Evolutionary conservation across 2,888 invertebrate genomes (phyloP).

Genomic region (Cryptosula pallasiana): DNA sequence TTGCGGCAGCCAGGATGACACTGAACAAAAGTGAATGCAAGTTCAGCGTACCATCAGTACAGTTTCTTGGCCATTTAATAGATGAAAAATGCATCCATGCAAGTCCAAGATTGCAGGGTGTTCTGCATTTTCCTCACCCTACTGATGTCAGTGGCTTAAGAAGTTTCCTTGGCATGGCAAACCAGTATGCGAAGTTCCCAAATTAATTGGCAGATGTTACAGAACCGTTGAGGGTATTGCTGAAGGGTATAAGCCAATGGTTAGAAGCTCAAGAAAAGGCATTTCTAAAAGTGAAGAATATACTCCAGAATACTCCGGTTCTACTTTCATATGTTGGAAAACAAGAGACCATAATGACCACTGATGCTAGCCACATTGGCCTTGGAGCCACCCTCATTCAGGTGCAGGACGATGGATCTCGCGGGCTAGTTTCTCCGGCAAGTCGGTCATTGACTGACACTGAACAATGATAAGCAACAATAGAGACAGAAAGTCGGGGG

Average conservation of each 20-base stretch:
- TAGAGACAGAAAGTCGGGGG: conserved; percentile 34
- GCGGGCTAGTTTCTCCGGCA: conserved; percentile 33
- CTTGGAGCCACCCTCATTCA: conserved; percentile 29
- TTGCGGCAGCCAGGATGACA: neutral
- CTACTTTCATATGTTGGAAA: conserved; percentile 28
- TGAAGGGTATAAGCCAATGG: too few relatives aligned
- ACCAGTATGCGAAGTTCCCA: conserved; percentile 28
- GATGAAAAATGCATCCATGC: neutral
- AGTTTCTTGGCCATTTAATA: too few relatives aligned
- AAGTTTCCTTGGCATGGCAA: too few relatives aligned
- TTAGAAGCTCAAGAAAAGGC: conserved; percentile 24
- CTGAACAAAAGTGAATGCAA: too few relatives aligned
- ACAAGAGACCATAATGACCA: conserved; percentile 20
- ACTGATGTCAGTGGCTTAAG: too few relatives aligned
- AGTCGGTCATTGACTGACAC: conserved; percentile 32
- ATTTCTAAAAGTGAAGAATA: conserved; percentile 25
- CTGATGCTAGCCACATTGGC: too few relatives aligned
- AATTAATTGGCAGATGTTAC: conserved; percentile 24
- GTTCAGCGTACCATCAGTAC: too few relatives aligned
- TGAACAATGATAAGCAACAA: conserved; percentile 32
- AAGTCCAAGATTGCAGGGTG: too few relatives aligned
- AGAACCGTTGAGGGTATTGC: too few relatives aligned
- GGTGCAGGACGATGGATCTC: conserved; percentile 27
- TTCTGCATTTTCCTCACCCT: too few relatives aligned
- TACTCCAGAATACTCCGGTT: neutral